Base-by-base conservation (phyloP, 1,140 invertebrate genomes). In the Eupristina koningsbergeri region DNA sequence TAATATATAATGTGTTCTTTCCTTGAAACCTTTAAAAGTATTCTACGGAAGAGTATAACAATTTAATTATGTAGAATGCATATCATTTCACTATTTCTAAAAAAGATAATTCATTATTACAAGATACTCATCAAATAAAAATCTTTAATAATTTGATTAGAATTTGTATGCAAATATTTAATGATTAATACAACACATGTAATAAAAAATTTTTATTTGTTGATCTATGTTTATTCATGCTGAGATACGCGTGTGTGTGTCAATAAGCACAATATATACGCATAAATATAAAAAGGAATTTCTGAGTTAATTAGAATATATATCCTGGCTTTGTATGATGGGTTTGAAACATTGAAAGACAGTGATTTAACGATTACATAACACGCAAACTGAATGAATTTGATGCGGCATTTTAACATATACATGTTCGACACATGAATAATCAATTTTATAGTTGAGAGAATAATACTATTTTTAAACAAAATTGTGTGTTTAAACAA, bases 311-410 rank as follows among this genome's bases (percentile, higher is more conserved):
- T 58, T 26, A 26, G 2, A 26, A 34, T 31, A 50, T 75, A 58
- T 63, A 75, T 47, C 53, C 71, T 45, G n/a, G 13, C 63, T 82
- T 47, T 15, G 36, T 8, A 29, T 29, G 73, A 76, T 75, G 22
- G 45, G 26, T 31, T 64, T 82, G 39, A 76, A n/a, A 75, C 39
- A 81, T 81, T 41, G 50, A 47, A 36, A 61, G n/a, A 22, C 39
- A 50, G 8, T 39, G 39, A 76, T 82, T 64, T 82, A 82, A 82
- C 80, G 64, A 61, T 82, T 76, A 58, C 58, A 45, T 53, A 2
- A 34, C 80, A 82, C 39, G 80, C 80, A 64, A 76, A 41, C n/a
- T 29, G 29, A 39, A 29, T 34, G 9, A 75, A 75, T 53, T 22
- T 7, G 45, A 53, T 31, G 0, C 45, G 26, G 22, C 41, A 71